Base-by-base conservation (phyloP, 2,888 invertebrate genomes). In the Schizaphis graminum region DNA sequence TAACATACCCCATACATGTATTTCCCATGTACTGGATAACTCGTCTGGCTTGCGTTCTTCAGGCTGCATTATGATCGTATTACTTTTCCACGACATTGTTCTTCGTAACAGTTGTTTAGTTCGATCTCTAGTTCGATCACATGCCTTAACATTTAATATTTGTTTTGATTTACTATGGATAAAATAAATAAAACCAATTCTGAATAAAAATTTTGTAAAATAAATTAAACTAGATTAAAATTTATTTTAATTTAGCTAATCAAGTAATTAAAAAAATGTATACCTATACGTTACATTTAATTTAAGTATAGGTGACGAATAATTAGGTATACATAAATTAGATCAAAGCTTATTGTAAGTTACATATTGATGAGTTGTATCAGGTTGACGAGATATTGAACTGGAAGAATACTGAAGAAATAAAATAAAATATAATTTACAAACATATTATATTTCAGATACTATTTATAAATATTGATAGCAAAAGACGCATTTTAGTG, bases 91-190 rank as follows among this genome's bases (percentile, higher is more conserved):
- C 24, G 95, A 95, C 85, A 95, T 91, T 28, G 95, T 95, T 86
- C 95, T 96, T 95, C 97, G 97, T 95, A 97, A 96, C 94, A 98
- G 96, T 95, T 98, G 97, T 95, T 97, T 97, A 10, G 97, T 98
- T 95, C 97, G 97, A 95, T 97, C 97, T 95, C 97, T 97, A 53
- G 97, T 97, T 95, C 97, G 97, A 96, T 97, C 97, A 96, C 98
- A 97, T 95, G 97, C 97, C 95, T 94, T 61, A 93, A 89, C 35
- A 85, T 93, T 47, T 89, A 89, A 85, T 8, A 93, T 56, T 88
- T 86, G 44, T 91, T 91, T 56, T 56, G 91, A 91, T 91, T 91
- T 91, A 86, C 57, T 91, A 91, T 84, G 84, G 47, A 91, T 53
- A 84, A 91, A 84, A 85, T 91, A 77, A 77, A 89, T 89, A 47